phyloP scores from a whole-genome alignment of 2,113 vertebrate species.

The Spea multiplicata region DNA sequence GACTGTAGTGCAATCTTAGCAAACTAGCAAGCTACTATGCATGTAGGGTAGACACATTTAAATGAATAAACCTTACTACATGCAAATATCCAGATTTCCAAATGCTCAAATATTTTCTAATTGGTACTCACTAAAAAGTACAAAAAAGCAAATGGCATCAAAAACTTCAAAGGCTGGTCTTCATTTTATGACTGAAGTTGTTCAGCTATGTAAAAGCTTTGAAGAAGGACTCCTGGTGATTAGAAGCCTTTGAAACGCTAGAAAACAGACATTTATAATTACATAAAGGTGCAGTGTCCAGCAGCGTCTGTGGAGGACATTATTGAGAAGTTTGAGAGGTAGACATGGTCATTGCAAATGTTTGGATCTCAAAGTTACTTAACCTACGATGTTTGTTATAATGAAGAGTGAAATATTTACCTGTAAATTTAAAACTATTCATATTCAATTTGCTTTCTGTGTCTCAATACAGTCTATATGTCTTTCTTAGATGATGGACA shows the following conservation, averaged over 20 bases:
- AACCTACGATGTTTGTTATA: conserved; percentile 8
- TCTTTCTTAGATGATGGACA: no score
- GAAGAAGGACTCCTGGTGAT: conserved; percentile 79
- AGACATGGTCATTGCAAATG: conserved; percentile 57
- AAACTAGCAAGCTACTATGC: neutral
- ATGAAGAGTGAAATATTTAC: neutral
- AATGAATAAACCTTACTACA: conserved; percentile 64
- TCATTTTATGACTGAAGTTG: conserved; percentile 78
- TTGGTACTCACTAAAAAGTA: conserved; percentile 74
- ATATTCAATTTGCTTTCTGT: neutral
- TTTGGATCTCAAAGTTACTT: conserved; percentile 31
- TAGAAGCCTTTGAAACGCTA: conserved; percentile 80
- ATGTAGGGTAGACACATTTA: conserved; percentile 64
- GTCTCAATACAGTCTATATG: neutral
- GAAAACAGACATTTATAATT: conserved; percentile 84
- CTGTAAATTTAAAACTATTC: neutral
- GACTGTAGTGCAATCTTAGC: neutral
- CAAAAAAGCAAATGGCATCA: conserved; percentile 78
- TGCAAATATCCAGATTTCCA: conserved; percentile 72
- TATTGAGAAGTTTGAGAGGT: conserved; percentile 65
- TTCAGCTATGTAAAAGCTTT: conserved; percentile 72
- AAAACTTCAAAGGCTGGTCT: conserved; percentile 79
- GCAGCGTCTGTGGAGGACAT: conserved; percentile 76
- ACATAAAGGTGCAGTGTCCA: conserved; percentile 80
- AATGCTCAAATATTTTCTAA: conserved; percentile 72